phyloP scores from a whole-genome alignment of 2,797 vertebrate genomes.

The Chaetophractus vellerosus region DNA sequence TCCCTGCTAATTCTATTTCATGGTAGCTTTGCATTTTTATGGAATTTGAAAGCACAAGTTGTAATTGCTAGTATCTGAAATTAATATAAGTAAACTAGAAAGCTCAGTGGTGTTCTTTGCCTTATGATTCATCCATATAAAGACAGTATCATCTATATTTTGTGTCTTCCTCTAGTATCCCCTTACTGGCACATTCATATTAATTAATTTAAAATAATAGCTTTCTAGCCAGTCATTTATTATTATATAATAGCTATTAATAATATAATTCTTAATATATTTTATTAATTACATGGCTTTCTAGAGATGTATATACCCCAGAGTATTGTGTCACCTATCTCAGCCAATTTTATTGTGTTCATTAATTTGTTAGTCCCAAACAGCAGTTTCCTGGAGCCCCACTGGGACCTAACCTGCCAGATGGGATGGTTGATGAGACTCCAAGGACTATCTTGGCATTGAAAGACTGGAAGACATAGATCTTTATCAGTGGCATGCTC shows the following conservation, averaged over 20 bases:
- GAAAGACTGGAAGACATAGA: neutral
- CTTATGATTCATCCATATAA: conserved; percentile 32
- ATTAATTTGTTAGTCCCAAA: conserved; percentile 1
- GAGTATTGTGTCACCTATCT: neutral
- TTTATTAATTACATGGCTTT: conserved; percentile 62
- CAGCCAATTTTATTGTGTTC: conserved; percentile 36
- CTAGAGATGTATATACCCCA: conserved; percentile 33
- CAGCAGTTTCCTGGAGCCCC: neutral
- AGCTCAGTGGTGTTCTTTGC: conserved; percentile 62
- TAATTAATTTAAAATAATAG: conserved; percentile 62
- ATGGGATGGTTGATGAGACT: neutral
- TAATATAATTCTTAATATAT: conserved; percentile 49
- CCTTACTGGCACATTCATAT: conserved; percentile 41
- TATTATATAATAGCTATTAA: conserved; percentile 56
- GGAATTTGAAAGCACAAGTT: conserved; percentile 71
- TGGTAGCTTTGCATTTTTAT: conserved; percentile 77
- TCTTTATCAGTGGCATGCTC: neutral
- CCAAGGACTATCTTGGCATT: neutral
- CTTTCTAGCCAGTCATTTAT: neutral
- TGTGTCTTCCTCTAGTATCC: conserved; percentile 43
- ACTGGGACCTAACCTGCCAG: neutral
- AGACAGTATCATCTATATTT: conserved; percentile 26
- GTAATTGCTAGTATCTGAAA: conserved; percentile 79
- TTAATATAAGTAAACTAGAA: conserved; percentile 72
- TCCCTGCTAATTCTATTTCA: conserved; percentile 79